phyloP scores from a whole-genome alignment of 2,888 invertebrate genomes.

The Chesias legatella region DNA sequence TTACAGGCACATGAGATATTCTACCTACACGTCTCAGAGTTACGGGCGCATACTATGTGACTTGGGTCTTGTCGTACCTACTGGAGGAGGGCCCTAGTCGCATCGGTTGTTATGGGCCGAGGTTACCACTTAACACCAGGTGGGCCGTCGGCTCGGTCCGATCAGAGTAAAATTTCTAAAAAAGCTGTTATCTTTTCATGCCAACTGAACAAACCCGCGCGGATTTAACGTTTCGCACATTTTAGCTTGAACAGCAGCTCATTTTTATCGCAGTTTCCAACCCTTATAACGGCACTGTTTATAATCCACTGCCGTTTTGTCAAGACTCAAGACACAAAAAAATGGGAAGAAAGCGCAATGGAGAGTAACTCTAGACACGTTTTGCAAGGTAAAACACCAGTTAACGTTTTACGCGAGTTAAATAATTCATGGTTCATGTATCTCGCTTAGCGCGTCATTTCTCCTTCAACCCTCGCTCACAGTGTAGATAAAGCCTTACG shows the following conservation, averaged over 20 bases:
- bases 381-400: constrained; percentile 9
- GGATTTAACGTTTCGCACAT: background rate
- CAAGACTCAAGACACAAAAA: background rate
- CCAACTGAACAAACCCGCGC: too few relatives aligned
- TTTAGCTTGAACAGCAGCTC: background rate
- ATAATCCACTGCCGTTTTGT: background rate
- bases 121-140: too few relatives aligned
- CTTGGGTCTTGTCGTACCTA: too few relatives aligned
- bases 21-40: too few relatives aligned
- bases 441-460: constrained; percentile 34
- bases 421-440: constrained; percentile 32
- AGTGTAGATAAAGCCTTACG: background rate
- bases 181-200: too few relatives aligned
- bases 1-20: too few relatives aligned
- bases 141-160: too few relatives aligned
- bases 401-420: constrained; percentile 27
- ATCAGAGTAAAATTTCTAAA: too few relatives aligned
- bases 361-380: background rate
- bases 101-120: too few relatives aligned
- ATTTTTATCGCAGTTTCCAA: constrained; percentile 1
- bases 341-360: background rate
- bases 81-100: too few relatives aligned
- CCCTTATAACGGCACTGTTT: too few relatives aligned
- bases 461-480: constrained; percentile 14
- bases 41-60: too few relatives aligned